Base-by-base conservation (phyloP, 2,113 vertebrate species). In the Oxyruncus cristatus region DNA sequence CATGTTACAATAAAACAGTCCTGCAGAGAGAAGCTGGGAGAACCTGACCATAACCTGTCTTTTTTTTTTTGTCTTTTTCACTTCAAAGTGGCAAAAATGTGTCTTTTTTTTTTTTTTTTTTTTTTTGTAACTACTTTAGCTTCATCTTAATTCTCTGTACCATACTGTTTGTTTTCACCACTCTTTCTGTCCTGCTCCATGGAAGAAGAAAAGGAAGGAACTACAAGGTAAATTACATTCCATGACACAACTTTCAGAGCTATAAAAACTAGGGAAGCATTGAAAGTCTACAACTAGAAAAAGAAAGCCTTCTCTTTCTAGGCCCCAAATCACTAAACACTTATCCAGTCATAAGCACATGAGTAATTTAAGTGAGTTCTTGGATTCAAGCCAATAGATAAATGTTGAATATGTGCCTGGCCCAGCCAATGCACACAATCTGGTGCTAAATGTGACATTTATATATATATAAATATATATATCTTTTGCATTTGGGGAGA, bases 381-480 rank as follows among this genome's bases (percentile, higher is more conserved):
- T 96, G 89, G 89, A 80, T 92, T 83, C 33, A 76, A 76, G 75
- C 93, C 93, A 89, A 83, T 11, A 92, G 77, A 94, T 65, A 91
- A 93, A 94, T 76, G 88, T 92, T 94, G 76, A 91, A 89, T 89
- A 62, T 81, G 66, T 91, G 62, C 62, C 61, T 91, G n/a, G 59
- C 84, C 47, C 46, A 94, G 63, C 58, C 87, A 85, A 75, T 82
- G 80, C 3, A 3, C 47, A 81, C 86, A 96, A 95, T 95, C 91
- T 96, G 95, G 71, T 93, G 73, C 65, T 92, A 71, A 93, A 93
- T 91, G 91, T 91, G 94, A 95, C 94, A 91, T 97, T 95, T 95
- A 73, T 81, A 91, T 55, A 82, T 32, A n/a, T 74, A 81, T 85
- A n/a, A 42, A n/a, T 83, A 26, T 71, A 70, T 88, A 27, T 58